Evolutionary conservation across 2,888 invertebrate species (phyloP), one percentile per base, ranked within the genome.

Genomic region (Cyclophora albipunctata): DNA sequence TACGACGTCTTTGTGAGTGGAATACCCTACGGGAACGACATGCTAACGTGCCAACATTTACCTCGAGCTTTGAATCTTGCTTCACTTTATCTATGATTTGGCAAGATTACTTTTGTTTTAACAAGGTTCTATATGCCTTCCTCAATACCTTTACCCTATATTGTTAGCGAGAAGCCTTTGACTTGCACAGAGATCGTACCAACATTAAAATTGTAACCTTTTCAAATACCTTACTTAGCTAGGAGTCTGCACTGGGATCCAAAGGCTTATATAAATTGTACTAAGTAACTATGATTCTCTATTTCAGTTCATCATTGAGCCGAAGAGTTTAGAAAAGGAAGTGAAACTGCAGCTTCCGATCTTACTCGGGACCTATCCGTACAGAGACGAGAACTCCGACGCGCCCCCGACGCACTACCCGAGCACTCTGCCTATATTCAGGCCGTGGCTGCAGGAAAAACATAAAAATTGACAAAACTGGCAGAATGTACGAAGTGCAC

Each of bases 291-390:
- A 20, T 20, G 20, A 20, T 20, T 20, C 20, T 20, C 20, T 37
- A 5, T 37, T 37, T 42, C 84, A 96, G 96, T 97, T 97, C 78
- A 93, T 96, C 64, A 94, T 97, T 69, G 95, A 94, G 75, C 97
- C 97, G 54, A 96, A 96, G 82, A 96, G 96, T 66, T 88, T 97
- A 69, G 96, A 97, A 76, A 97, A 97, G 78, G 95, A 96, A 75
- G 94, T 97, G 48, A 97, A 96, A 77, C 90, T 98, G 3, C 97
- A 97, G 80, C 90, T 97, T 71, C 97, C 97, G 6, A 96, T 98
- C 57, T 92, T 97, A 72, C 90, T 98, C 84, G 97, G 96, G 34
- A 97, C 97, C 7, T 98, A 97, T 82, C 97, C 97, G 2, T 91
- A 96, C 75, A 90, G 92, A 58, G 92, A 92, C 52, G 92, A 91